Evolutionary conservation across 2,113 vertebrate species (phyloP).

Genomic region (Ancistrus triradiatus): DNA sequence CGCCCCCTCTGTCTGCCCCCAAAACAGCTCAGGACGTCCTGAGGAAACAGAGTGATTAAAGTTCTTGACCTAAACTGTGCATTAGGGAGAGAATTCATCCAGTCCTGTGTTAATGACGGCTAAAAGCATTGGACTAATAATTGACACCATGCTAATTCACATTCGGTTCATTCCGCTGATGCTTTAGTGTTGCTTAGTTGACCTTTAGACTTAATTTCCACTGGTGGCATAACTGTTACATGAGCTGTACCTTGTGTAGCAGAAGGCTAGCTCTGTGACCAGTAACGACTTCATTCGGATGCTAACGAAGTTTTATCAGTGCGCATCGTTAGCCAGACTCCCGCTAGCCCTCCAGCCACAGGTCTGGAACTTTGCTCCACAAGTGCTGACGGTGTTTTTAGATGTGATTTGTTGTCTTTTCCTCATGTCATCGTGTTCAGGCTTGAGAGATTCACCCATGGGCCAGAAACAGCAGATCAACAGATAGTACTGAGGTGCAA

Average conservation of each 20-base stretch:
- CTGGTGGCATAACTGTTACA: no score
- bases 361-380: background rate
- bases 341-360: constrained; percentile 1
- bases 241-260: background rate
- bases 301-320: constrained; percentile 24
- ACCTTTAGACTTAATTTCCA: background rate
- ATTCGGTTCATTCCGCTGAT: background rate
- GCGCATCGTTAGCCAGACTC: constrained; percentile 7
- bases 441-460: background rate
- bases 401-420: background rate
- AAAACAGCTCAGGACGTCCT: constrained; percentile 36
- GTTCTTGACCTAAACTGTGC: constrained; percentile 18
- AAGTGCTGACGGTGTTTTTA: background rate
- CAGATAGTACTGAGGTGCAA: no score
- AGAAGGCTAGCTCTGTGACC: constrained; percentile 1
- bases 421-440: background rate
- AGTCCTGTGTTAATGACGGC: background rate
- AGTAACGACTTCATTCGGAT: constrained; percentile 4
- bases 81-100: background rate
- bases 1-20: no score
- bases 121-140: background rate
- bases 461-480: background rate
- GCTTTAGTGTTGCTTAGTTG: background rate
- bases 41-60: constrained; percentile 16
- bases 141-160: background rate